Conservation (phyloP, 2,113 vertebrate genomes). For the Mugil cephalus region DNA sequence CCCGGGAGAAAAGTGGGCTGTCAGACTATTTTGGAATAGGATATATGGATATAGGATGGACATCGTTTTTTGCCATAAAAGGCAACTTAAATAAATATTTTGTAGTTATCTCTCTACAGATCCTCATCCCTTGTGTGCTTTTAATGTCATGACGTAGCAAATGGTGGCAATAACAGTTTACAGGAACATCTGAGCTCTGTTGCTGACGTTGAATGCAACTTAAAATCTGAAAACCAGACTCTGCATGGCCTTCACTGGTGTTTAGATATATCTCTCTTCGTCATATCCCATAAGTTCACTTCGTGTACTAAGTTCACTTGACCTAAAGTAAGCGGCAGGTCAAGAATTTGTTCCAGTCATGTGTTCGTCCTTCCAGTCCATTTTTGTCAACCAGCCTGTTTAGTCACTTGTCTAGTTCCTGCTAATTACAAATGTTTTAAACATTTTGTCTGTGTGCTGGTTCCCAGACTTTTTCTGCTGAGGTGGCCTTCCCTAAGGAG, state of each 20-base stretch:
- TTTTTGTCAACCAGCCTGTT: neutral
- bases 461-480: constrained; percentile 49
- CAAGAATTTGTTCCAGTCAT: constrained; percentile 42
- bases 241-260: constrained; percentile 3
- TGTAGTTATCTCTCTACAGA: neutral
- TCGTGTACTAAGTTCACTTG: constrained; percentile 52
- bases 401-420: neutral
- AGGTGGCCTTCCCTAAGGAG: constrained; percentile 33
- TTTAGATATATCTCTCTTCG: constrained; percentile 19
- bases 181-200: constrained; percentile 3
- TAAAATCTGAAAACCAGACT: constrained; percentile 18
- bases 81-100: constrained; percentile 7
- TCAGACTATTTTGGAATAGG: neutral
- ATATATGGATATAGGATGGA: too few species aligned
- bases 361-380: neutral
- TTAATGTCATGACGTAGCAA: constrained; percentile 26
- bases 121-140: constrained; percentile 11
- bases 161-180: constrained; percentile 44
- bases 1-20: neutral
- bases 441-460: neutral
- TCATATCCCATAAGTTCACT: constrained; percentile 49
- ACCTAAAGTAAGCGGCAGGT: constrained; percentile 56
- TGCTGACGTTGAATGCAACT: constrained; percentile 3
- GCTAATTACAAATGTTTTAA: too few species aligned
- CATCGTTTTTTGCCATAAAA: constrained; percentile 14